These are phyloP conservation scores for Mesoligia furuncula DNA, from an alignment of 2,888 invertebrate genomes.

Conservation along the genomic window DNA sequence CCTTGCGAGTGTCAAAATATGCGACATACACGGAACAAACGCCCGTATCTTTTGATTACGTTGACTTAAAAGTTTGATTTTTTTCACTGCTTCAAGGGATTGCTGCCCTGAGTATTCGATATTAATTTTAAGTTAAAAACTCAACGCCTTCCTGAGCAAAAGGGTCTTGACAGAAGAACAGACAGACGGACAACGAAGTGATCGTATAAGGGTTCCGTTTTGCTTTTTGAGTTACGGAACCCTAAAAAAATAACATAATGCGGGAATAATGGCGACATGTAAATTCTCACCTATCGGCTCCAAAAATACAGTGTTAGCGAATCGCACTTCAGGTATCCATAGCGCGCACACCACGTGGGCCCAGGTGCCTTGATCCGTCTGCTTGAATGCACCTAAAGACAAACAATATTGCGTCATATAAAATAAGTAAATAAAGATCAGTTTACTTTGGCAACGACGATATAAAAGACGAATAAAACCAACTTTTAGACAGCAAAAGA, in stretches of 20 bases:
- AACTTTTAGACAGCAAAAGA: neutral
- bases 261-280: neutral
- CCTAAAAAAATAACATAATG: neutral
- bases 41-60: too few relatives aligned
- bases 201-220: too few relatives aligned
- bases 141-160: too few relatives aligned
- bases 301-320: conserved; percentile 99
- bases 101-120: too few relatives aligned
- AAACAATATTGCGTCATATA: conserved; percentile 17
- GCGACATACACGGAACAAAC: too few relatives aligned
- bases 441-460: neutral
- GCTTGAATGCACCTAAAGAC: conserved; percentile 96
- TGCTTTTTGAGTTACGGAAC: too few relatives aligned
- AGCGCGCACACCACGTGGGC: conserved; percentile 99
- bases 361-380: conserved; percentile 98
- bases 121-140: too few relatives aligned
- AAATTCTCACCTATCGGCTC: conserved; percentile 96
- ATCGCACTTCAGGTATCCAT: conserved; percentile 99
- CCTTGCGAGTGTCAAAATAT: too few relatives aligned
- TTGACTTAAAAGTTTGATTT: too few relatives aligned
- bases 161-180: too few relatives aligned
- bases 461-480: neutral
- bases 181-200: too few relatives aligned
- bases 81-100: too few relatives aligned
- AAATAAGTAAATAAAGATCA: neutral